phyloP scores from a whole-genome alignment of 2,888 invertebrate species.

The Pinctada fucata region DNA sequence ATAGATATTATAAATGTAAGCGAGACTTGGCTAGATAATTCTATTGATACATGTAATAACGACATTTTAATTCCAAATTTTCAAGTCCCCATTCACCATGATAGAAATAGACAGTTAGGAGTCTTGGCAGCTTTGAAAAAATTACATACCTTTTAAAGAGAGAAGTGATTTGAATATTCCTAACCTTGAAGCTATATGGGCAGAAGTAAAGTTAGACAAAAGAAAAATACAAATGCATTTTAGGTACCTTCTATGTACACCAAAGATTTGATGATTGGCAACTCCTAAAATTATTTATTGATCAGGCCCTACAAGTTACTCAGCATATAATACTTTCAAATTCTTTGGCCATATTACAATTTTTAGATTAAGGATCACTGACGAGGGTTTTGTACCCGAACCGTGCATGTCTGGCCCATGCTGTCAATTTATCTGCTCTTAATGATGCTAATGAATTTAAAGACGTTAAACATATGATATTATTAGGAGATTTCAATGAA shows the following conservation, averaged over 20 bases:
- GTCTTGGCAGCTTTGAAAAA: not conserved
- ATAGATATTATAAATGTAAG: not conserved
- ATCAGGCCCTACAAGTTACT: not conserved
- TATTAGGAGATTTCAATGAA: not conserved
- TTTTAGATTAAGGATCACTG: too few relatives aligned
- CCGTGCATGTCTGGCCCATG: too few relatives aligned
- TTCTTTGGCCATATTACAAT: too few relatives aligned
- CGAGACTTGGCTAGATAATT: not conserved
- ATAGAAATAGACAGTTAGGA: not conserved
- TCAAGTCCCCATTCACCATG: not conserved
- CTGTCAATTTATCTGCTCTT: too few relatives aligned
- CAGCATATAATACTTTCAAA: not conserved
- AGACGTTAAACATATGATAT: not conserved
- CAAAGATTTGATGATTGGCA: conserved; percentile 1
- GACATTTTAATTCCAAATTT: not conserved
- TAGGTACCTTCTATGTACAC: not conserved
- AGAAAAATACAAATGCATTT: not conserved
- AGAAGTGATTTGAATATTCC: not conserved
- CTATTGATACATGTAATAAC: not conserved
- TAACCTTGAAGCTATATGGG: not conserved
- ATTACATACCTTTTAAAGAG: not conserved
- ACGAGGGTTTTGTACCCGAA: too few relatives aligned
- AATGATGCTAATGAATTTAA: too few relatives aligned
- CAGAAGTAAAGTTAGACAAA: not conserved
- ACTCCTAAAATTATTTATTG: not conserved